phyloP scores from a whole-genome alignment of 2,113 vertebrate species.

The Limnothrissa miodon region DNA sequence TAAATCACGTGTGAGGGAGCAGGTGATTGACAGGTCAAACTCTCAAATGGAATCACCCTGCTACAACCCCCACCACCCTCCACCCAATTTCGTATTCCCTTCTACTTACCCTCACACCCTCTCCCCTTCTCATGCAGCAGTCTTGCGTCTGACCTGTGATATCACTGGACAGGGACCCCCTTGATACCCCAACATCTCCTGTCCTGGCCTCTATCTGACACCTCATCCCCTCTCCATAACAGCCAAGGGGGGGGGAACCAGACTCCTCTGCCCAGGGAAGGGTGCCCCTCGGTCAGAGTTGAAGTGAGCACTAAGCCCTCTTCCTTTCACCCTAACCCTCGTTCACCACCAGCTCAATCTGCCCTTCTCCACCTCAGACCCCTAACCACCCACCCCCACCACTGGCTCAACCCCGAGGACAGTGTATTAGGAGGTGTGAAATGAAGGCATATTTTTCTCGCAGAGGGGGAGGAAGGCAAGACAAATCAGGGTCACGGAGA shows the following conservation, averaged over 20 bases:
- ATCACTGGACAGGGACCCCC: neutral
- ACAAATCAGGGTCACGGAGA: conserved; percentile 56
- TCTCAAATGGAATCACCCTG: neutral
- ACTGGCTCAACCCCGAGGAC: conserved; percentile 50
- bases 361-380: neutral
- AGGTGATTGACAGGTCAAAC: neutral
- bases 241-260: neutral
- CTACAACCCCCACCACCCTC: neutral
- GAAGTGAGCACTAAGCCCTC: neutral
- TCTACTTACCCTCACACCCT: conserved; percentile 15
- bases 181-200: neutral
- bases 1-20: conserved; percentile 43
- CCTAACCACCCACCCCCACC: conserved; percentile 27
- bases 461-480: conserved; percentile 40
- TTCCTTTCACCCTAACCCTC: neutral
- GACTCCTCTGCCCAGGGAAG: neutral
- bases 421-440: conserved; percentile 64
- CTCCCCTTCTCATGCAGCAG: neutral
- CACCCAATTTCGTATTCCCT: no score
- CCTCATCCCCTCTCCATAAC: neutral
- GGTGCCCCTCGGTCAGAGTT: neutral
- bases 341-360: neutral
- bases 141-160: neutral
- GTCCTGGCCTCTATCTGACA: conserved; percentile 2
- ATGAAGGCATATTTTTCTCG: conserved; percentile 43